These are phyloP conservation scores for Sericinus montela DNA, from an alignment of 2,888 invertebrate genomes.

Conservation along the genomic window DNA sequence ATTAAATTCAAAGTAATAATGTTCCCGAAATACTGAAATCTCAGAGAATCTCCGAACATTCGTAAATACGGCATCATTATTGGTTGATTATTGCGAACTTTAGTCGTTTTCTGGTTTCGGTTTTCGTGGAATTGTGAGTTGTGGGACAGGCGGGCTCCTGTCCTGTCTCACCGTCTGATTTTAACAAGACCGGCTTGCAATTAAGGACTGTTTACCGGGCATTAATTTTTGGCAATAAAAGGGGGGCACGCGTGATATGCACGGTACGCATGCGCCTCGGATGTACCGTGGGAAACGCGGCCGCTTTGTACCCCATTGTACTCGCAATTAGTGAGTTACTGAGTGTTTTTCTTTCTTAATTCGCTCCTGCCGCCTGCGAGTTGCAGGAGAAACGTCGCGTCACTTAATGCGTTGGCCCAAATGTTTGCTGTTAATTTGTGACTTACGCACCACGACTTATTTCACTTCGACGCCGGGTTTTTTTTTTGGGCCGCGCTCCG, in stretches of 20 bases:
- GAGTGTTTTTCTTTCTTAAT: constrained; percentile 40
- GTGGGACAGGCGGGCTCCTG: constrained; percentile 42
- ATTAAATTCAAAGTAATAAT: constrained; percentile 67
- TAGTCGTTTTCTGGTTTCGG: constrained; percentile 52
- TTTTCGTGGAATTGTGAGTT: constrained; percentile 52
- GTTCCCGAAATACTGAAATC: constrained; percentile 36
- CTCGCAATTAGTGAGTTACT: constrained; percentile 70
- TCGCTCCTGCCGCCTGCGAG: too few species aligned
- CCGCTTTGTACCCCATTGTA: constrained; percentile 72
- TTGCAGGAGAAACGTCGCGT: constrained; percentile 66
- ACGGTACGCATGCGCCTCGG: constrained; percentile 61
- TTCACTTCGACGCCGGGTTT: constrained; percentile 30
- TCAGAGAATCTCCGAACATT: constrained; percentile 50
- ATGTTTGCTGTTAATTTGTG: constrained; percentile 66
- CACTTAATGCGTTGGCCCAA: constrained; percentile 61
- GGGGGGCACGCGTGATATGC: constrained; percentile 39
- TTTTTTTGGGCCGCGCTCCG: constrained; percentile 18
- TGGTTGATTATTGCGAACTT: constrained; percentile 56
- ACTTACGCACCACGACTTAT: constrained; percentile 50
- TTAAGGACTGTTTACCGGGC: constrained; percentile 75
- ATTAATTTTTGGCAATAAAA: constrained; percentile 80
- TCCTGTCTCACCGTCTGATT: constrained; percentile 31
- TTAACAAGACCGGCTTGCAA: constrained; percentile 67
- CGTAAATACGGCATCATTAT: constrained; percentile 61
- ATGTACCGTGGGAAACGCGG: constrained; percentile 76